These are phyloP conservation scores for Hermetia illucens DNA, from an alignment of 1,140 invertebrate species.

Conservation along the genomic window DNA sequence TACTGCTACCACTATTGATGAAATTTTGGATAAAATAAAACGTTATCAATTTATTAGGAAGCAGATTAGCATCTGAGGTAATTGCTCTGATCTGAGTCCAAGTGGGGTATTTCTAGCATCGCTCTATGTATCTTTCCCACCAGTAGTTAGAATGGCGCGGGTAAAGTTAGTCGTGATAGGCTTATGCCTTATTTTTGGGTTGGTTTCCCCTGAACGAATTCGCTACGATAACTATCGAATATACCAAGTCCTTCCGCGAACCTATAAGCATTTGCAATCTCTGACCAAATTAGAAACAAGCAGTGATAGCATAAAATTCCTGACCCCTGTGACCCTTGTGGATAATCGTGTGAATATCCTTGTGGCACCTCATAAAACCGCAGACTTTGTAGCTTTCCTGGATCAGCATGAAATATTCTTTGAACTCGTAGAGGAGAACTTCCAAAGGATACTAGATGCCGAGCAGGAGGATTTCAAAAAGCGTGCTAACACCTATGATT, in stretches of 20 bases:
- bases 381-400: not conserved
- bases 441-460: not conserved
- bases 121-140: too few species aligned
- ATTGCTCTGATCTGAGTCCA: too few species aligned
- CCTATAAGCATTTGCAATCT: conserved; percentile 19
- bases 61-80: too few species aligned
- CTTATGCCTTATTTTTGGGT: conserved; percentile 8
- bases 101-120: too few species aligned
- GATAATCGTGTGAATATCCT: not conserved
- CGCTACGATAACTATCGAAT: conserved; percentile 29
- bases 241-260: conserved; percentile 20
- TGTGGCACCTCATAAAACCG: conserved; percentile 5
- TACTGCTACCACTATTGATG: too few species aligned
- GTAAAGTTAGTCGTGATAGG: conserved; percentile 8
- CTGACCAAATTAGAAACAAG: not conserved
- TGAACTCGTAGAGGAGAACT: conserved; percentile 8
- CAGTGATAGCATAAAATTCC: not conserved
- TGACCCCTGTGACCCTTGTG: not conserved
- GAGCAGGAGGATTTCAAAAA: not conserved
- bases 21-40: too few species aligned
- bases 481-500: conserved; percentile 8
- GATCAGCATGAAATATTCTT: conserved; percentile 22
- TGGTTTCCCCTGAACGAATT: conserved; percentile 1
- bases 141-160: conserved; percentile 6
- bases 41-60: too few species aligned